Base-by-base conservation (phyloP, 2,113 vertebrate species). In the Cromileptes altivelis region DNA sequence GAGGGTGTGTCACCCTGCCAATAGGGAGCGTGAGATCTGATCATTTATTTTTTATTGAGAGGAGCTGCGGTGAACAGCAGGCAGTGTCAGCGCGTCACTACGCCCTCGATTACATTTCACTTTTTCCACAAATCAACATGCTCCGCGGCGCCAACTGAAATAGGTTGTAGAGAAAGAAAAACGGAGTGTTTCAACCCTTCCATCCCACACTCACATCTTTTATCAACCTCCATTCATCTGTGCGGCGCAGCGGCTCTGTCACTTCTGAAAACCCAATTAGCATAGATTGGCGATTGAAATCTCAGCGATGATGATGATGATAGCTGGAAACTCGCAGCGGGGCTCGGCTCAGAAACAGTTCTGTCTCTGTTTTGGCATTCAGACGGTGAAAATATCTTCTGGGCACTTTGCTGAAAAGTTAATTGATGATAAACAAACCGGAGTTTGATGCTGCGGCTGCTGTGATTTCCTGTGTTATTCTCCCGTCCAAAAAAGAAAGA, bases 11-110 rank as follows among this genome's bases (percentile, higher is more conserved):
- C 8, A 12, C 42, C 42, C 42, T 45, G 11, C 42, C 8, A 12
- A 45, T 12, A 45, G 42, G 62, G 47, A 72, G 78, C 50, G 60
- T 72, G 30, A 87, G 81, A 81, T 84, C 85, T 79, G 71, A 89
- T 83, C 79, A 42, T 85, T 91, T 85, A 53, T 52, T 75, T 86
- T 68, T 79, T 75, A 78, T 73, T 55, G 71, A 80, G 88, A 81
- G 80, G 75, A 60, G 65, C 74, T 27, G 52, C 30, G 50, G 73
- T 7, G 42, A 12, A 45, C 42, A 45, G 42, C 42, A 45, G 42
- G 42, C 42, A 45, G 42, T 12, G 42, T 45, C 42, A 45, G 11
- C 42, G 82, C n/a, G 4, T 60, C 49, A 30, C 76, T 62, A n/a
- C 75, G 64, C 50, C 67, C 61, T 81, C 58, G 19, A 75, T 83